Evolutionary conservation across 2,797 vertebrate genomes (phyloP), one percentile per base, ranked within the genome.

Genomic region (Fistularia commersonii): DNA sequence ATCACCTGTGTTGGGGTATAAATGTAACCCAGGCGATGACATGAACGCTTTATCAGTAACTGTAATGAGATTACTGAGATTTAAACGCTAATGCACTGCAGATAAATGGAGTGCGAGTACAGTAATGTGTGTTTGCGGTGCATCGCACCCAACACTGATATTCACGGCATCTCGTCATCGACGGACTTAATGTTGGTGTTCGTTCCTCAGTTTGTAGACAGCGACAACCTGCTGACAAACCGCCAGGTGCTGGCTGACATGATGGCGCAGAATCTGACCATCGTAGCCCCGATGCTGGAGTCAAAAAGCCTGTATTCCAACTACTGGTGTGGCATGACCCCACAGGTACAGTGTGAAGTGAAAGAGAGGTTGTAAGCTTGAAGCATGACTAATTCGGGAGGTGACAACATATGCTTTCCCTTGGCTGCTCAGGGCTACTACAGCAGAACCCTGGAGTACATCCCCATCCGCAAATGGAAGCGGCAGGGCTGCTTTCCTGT

Each of bases 321-420:
- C 79, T 96, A 94, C 86, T 96, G 94, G 94, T 94, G 94, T 46
- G 94, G 94, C 35, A 90, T 94, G 76, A 95, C 93, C 2, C 78
- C 92, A 31, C 85, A 96, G 93, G 94, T 88, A 89, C 80, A 84
- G 3, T 8, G 32, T 36, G 1, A 10, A 31, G 6, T 11, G 42
- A 1, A 45, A 3, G 11, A 5, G 11, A 38, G 10, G 7, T 8
- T 12, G 39, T 41, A 13, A 41, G 12, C 1, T 3, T 14, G 15
- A 37, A 31, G 32, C 43, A 14, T 41, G 15, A 40, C 8, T 10
- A 6, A 36, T 11, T 14, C 3, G 6, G 2, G 23, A 23, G 23
- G 23, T 23, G 23, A 23, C 23, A 23, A 23, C 4, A 4, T 23
- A 23, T 2, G n/a, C 49, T n/a, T 54, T 23, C 3, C 23, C 12